Percentiles rank a stretch among this genome's conserved stretches.
phyloP scores from a whole-genome alignment of 2,888 invertebrate genomes.

The Platycheirus albimanus region DNA sequence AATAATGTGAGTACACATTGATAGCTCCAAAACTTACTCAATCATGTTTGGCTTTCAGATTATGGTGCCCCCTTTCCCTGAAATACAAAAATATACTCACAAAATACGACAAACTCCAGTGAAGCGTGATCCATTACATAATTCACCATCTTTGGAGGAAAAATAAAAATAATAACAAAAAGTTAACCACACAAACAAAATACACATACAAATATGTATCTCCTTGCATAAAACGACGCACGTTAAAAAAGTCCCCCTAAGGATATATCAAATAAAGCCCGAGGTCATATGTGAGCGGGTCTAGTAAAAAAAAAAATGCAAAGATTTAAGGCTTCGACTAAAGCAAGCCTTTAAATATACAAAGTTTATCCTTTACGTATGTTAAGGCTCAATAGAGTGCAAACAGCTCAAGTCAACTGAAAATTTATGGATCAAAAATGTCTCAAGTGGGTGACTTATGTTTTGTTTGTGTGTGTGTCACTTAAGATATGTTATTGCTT shows the following conservation, averaged over 20 bases:
- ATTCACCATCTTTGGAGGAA: constrained; percentile 19
- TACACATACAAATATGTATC: neutral
- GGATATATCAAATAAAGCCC: constrained; percentile 22
- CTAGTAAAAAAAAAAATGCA: constrained; percentile 15
- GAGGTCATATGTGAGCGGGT: constrained; percentile 19
- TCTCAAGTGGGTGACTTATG: constrained; percentile 50
- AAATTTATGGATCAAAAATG: constrained; percentile 67
- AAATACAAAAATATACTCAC: neutral
- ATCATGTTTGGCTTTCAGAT: constrained; percentile 27
- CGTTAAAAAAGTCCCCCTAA: constrained; percentile 14
- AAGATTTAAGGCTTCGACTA: constrained; percentile 17
- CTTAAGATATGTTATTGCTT: too few relatives aligned
- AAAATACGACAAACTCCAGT: constrained; percentile 25
- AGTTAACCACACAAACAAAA: neutral
- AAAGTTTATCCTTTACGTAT: constrained; percentile 7
- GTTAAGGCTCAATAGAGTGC: constrained; percentile 28
- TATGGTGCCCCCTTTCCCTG: constrained; percentile 1
- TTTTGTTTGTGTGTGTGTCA: neutral
- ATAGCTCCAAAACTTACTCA: constrained; percentile 31
- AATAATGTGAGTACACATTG: constrained; percentile 25
- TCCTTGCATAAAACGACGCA: constrained; percentile 15
- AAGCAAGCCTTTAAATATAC: constrained; percentile 17
- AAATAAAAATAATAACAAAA: neutral
- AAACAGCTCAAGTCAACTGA: constrained; percentile 39
- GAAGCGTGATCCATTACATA: constrained; percentile 29